phyloP scores from a whole-genome alignment of 2,113 vertebrate species.

The Turdus rufiventris region DNA sequence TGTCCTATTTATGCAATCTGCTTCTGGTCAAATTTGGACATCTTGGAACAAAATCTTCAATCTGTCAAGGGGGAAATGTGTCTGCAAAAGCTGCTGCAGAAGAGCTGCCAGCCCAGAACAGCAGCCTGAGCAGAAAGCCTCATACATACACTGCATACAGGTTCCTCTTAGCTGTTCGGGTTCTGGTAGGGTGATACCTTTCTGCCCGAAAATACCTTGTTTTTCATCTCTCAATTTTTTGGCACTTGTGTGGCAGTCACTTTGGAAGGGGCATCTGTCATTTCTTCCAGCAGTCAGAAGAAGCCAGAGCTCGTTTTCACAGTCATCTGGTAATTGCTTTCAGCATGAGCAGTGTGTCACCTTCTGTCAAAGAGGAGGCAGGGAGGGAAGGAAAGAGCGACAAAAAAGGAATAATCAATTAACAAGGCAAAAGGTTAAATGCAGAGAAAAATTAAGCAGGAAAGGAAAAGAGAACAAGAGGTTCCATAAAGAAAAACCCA shows the following conservation, averaged over 20 bases:
- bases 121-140: neutral
- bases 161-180: neutral
- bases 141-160: neutral
- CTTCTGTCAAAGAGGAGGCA: slow-evolving; percentile 9
- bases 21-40: neutral
- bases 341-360: neutral
- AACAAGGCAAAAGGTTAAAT: neutral
- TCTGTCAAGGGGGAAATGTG: neutral
- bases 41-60: neutral
- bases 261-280: slow-evolving; percentile 20
- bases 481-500: neutral
- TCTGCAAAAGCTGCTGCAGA: neutral
- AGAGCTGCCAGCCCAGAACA: neutral
- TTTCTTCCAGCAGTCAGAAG: neutral
- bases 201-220: neutral
- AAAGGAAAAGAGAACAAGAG: neutral
- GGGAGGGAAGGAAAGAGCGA: neutral
- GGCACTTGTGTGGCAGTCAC: neutral
- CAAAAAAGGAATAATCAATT: slow-evolving; percentile 1
- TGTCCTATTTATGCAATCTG: neutral
- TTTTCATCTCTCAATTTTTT: neutral
- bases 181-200: neutral
- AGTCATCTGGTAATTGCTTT: neutral
- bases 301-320: slow-evolving; percentile 11
- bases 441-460: neutral